Base-by-base conservation (phyloP, 1,140 invertebrate genomes). In the Tetramorium alpestre region DNA sequence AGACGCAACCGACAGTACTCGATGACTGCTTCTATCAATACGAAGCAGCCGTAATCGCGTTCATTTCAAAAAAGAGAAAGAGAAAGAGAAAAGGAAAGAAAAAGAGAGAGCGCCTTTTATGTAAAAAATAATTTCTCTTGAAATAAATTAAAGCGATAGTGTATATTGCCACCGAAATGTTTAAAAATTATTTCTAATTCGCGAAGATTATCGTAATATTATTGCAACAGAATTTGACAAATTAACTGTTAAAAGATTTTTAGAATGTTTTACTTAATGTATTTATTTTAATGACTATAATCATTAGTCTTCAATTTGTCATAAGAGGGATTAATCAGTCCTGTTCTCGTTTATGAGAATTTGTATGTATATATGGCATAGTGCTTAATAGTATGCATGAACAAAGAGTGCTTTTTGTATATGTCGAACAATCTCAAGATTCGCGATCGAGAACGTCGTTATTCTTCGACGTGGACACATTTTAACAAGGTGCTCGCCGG, bases 401-500 rank as follows among this genome's bases (percentile, higher is more conserved):
- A 65, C n/a, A 65, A 47, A 62, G 38, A 70, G 16, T 44, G 16
- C 6, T n/a, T 72, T 82, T 56, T 22, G n/a, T 41, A 44, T 33
- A 64, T 16, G 77, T 80, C 47, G 41, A 62, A 73, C 69, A 77
- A 89, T 81, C 62, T 76, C 18, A 60, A 89, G 87, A 87, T 89
- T 89, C 76, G 69, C 87, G 47, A 89, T 88, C 87, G 64, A 75
- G 67, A 54, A 56, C 56, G 60, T 89, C 87, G 76, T 89, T 89
- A 89, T 49, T 62, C 54, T 67, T 60, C 76, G 67, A 81, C 76
- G 64, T 82, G 88, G 84, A 89, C 87, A 89, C 87, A 82, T 82
- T 89, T 89, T 89, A 89, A 89, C 88, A 88, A 88, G 88, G 58
- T 86, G 60, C 75, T 88, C 80, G 70, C 41, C 56, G 85, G 88